Base-by-base conservation (phyloP, 2,888 invertebrate species). In the Meloe dianella region DNA sequence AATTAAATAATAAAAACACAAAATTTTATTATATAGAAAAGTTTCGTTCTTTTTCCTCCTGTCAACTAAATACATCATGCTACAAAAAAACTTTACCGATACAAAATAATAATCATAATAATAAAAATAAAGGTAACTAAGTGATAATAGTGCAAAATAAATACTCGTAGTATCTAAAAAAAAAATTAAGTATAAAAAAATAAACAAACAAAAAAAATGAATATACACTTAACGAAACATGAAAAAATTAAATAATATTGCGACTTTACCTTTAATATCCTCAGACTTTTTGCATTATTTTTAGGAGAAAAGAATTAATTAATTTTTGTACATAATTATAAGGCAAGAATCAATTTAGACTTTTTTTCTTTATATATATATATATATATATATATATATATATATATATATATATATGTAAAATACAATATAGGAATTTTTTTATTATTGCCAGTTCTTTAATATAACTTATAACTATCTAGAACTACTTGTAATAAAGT, bases 91-190 rank as follows among this genome's bases (percentile, higher is more conserved):
- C n/a, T 74, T 64, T 73, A 72, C 70, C 71, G 63, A 71, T 70
- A 74, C 68, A 75, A 72, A 75, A 73, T n/a, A n/a, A n/a, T n/a
- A 75, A 38, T n/a, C 14, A 38, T 14, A n/a, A 14, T 38, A 6
- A 29, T 59, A 59, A 35, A 10, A 59, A 29, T 24, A 30, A 57
- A 77, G 78, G 78, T 78, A 77, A 77, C 77, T 76, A 78, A 77
- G 75, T 71, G 71, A 68, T 63, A 68, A 66, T 66, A 69, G 75
- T 77, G 76, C 72, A 78, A 77, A 73, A 79, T 78, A 79, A 77
- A 77, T 75, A 73, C 77, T 76, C 75, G n/a, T 77, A 78, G 61
- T 56, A 73, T 69, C 74, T 78, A n/a, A n/a, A n/a, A 75, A 67
- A 47, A 47, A 74, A 73, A 72, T 74, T 71, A 77, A 72, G 75